Percentiles rank a stretch among this genome's conserved stretches.
phyloP scores from a whole-genome alignment of 2,797 vertebrate species.

The Tapirus indicus region DNA sequence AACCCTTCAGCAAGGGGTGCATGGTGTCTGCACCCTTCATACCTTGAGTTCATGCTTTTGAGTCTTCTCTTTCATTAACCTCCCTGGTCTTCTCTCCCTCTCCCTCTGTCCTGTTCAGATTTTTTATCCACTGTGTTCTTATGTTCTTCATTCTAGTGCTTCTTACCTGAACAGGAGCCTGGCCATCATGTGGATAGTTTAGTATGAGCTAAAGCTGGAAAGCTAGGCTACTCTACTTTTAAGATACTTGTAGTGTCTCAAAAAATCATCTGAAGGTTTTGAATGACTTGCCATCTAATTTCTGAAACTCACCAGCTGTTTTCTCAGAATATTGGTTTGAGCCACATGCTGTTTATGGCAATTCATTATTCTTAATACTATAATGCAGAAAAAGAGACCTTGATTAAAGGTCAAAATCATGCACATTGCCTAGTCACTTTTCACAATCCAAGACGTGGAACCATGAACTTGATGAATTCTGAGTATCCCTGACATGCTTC shows the following conservation, averaged over 20 bases:
- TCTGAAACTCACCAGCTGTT: slow-evolving; percentile 61
- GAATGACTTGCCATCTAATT: slow-evolving; percentile 59
- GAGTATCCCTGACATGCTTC: slow-evolving; percentile 59
- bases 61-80: slow-evolving; percentile 49
- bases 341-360: slow-evolving; percentile 55
- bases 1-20: not conserved
- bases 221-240: slow-evolving; percentile 3
- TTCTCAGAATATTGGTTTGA: slow-evolving; percentile 58
- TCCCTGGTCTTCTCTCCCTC: not conserved
- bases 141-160: not conserved
- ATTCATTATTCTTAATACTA: slow-evolving; percentile 61
- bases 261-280: slow-evolving; percentile 36
- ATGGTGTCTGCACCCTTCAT: not conserved
- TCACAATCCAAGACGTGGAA: slow-evolving; percentile 58
- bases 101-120: not conserved
- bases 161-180: not conserved
- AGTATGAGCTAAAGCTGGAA: slow-evolving; percentile 52
- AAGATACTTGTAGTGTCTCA: not conserved
- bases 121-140: slow-evolving; percentile 21
- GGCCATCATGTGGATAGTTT: not conserved
- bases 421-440: slow-evolving; percentile 24
- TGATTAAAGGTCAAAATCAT: slow-evolving; percentile 57
- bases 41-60: slow-evolving; percentile 54
- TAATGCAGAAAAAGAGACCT: slow-evolving; percentile 46
- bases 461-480: slow-evolving; percentile 74